Evolutionary conservation across 2,797 vertebrate genomes (phyloP).

Genomic region (Schizopygopsis malacanthus): DNA sequence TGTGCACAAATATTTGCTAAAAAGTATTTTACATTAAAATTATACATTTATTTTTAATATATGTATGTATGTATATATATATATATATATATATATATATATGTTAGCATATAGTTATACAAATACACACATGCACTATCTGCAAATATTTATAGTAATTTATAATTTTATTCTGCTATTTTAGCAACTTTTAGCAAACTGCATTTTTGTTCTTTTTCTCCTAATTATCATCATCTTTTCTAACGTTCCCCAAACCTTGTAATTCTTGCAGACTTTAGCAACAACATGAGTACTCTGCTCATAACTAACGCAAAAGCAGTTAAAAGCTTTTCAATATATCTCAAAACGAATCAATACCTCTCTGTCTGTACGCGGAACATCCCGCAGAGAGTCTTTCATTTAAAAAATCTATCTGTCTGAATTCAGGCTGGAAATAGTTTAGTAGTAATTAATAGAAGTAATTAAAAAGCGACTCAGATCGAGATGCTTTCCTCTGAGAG

Average conservation of each 20-base stretch:
- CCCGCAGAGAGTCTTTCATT: slow-evolving; percentile 25
- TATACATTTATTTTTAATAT: no score
- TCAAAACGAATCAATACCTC: slow-evolving; percentile 24
- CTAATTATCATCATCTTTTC: neutral
- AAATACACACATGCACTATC: no score
- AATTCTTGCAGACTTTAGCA: neutral
- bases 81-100: no score
- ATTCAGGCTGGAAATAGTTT: slow-evolving; percentile 6
- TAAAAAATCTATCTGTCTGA: slow-evolving; percentile 18
- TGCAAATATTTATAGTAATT: no score
- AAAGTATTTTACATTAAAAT: no score
- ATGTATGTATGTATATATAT: no score
- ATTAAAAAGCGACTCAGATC: neutral
- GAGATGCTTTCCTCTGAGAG: neutral
- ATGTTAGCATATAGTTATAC: no score
- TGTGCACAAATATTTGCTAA: no score
- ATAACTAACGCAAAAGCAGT: slow-evolving; percentile 4
- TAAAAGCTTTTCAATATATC: slow-evolving; percentile 12
- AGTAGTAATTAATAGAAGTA: neutral
- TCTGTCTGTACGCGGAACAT: neutral
- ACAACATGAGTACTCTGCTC: neutral
- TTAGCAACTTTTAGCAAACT: neutral
- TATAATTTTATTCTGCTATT: no score
- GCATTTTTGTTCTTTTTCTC: neutral
- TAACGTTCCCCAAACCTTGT: neutral